Conservation (phyloP, 2,888 invertebrate species). For the Ophraella communa region DNA sequence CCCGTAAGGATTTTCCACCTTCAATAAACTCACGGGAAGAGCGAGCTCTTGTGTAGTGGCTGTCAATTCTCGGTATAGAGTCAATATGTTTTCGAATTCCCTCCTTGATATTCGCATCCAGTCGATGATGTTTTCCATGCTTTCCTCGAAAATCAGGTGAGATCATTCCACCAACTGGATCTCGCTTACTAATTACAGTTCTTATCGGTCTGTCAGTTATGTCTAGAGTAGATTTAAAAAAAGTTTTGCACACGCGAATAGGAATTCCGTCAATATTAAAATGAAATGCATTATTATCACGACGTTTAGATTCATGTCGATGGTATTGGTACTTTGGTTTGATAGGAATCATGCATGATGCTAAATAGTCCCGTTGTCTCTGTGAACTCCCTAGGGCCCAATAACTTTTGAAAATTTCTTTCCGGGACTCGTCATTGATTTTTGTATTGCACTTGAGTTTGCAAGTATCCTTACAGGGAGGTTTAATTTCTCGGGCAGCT, state of each 20-base stretch:
- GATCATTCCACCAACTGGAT: neutral
- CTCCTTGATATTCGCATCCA: neutral
- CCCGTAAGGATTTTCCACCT: neutral
- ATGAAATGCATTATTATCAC: constrained; percentile 13
- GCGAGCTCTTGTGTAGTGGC: neutral
- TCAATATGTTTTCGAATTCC: neutral
- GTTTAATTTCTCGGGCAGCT: too few species aligned
- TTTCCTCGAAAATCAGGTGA: neutral
- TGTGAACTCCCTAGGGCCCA: too few species aligned
- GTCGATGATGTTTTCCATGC: neutral
- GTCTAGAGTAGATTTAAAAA: constrained; percentile 14
- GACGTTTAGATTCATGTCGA: constrained; percentile 3
- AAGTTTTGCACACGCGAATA: constrained; percentile 15
- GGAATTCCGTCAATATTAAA: neutral
- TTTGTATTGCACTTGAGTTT: too few species aligned
- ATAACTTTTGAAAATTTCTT: too few species aligned
- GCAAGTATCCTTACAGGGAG: too few species aligned
- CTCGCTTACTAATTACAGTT: constrained; percentile 3
- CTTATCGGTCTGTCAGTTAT: constrained; percentile 19
- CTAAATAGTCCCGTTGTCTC: too few species aligned
- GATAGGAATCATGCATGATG: too few species aligned
- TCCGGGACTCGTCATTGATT: too few species aligned
- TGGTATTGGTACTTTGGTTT: constrained; percentile 17
- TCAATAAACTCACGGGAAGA: neutral
- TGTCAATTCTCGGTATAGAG: neutral